Percentiles rank a stretch among this genome's conserved stretches.
Conservation (phyloP, 2,113 vertebrate genomes). For the Excalfactoria chinensis region DNA sequence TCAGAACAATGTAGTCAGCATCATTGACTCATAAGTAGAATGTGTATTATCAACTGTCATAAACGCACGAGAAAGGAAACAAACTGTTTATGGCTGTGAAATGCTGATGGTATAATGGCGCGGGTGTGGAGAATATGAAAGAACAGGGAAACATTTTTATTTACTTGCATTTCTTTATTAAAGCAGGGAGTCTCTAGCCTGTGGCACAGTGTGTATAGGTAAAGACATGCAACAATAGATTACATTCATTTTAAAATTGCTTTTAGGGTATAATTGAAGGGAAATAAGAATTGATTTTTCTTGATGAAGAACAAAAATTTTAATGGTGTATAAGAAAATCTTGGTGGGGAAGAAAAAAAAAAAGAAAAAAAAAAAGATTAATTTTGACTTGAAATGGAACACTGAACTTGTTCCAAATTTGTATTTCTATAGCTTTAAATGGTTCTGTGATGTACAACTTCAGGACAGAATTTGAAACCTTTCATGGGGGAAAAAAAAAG, state of each 20-base stretch:
- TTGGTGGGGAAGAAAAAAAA: rapidly evolving
- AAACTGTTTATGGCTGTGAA: neutral
- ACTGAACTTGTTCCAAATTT: neutral
- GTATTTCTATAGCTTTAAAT: neutral
- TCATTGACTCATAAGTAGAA: neutral
- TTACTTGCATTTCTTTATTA: neutral
- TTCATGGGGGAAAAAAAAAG: neutral
- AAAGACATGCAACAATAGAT: neutral
- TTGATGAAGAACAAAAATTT: neutral
- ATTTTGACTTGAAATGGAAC: neutral
- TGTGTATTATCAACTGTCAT: neutral
- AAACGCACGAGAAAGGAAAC: neutral
- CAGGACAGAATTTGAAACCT: neutral
- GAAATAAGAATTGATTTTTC: neutral
- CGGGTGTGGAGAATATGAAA: neutral
- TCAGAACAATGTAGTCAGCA: neutral
- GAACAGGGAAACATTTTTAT: neutral
- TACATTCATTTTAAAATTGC: neutral
- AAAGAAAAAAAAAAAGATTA: neutral
- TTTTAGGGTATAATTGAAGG: neutral
- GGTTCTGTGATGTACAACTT: rapidly evolving
- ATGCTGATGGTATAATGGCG: neutral
- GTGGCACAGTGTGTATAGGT: neutral
- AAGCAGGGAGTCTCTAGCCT: neutral
- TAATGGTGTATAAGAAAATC: neutral